phyloP scores from a whole-genome alignment of 2,797 vertebrate species.

The Neomorphus geoffroyi region DNA sequence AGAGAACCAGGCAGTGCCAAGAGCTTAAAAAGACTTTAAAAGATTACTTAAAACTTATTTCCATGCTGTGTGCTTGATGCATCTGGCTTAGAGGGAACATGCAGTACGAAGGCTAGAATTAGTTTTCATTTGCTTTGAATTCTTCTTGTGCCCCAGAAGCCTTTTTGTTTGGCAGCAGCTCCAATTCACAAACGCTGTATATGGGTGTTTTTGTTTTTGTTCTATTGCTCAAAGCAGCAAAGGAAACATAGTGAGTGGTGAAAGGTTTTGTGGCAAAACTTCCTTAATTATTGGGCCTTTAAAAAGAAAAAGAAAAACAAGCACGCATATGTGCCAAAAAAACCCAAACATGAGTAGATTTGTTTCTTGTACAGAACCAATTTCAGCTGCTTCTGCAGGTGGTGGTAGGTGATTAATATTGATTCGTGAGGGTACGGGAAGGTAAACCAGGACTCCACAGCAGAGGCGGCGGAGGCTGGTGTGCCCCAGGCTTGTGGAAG shows the following conservation, averaged over 20 bases:
- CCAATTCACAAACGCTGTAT: not conserved
- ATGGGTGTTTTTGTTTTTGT: not conserved
- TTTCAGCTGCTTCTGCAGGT: not conserved
- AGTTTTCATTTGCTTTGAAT: slow-evolving; percentile 53
- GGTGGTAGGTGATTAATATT: not conserved
- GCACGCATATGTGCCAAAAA: not conserved
- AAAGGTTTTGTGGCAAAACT: not conserved
- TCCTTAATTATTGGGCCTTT: not conserved
- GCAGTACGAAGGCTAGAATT: slow-evolving; percentile 8
- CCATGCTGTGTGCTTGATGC: slow-evolving; percentile 40
- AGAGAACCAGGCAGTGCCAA: slow-evolving; percentile 44
- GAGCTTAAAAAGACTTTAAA: slow-evolving; percentile 59
- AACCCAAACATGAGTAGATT: not conserved
- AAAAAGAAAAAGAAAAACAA: not conserved
- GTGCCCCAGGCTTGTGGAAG: not conserved
- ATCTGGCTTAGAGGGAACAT: slow-evolving; percentile 36
- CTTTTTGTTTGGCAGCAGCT: slow-evolving; percentile 18
- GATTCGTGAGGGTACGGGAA: not conserved
- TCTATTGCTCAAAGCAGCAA: not conserved
- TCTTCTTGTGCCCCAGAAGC: slow-evolving; percentile 15
- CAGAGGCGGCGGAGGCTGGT: not conserved
- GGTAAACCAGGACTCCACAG: not conserved
- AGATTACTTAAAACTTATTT: slow-evolving; percentile 50
- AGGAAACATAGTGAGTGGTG: not conserved
- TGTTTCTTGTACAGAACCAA: not conserved